Percentiles rank a stretch among this genome's conserved stretches.
Conservation (phyloP, 30 jellyfish, hydroid and myxozoan species). For the Sanderia malayensis region DNA sequence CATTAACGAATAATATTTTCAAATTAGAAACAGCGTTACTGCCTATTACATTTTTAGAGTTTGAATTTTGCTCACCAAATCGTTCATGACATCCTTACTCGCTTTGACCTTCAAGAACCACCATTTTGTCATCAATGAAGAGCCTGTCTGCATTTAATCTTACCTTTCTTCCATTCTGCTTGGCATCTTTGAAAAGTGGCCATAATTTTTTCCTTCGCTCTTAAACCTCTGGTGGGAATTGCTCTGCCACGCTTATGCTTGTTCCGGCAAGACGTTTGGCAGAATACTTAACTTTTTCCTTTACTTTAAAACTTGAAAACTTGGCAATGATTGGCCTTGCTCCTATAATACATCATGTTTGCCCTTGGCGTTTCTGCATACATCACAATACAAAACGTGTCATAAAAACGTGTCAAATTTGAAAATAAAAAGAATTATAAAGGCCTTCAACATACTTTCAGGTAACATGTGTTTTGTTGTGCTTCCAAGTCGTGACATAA, state of each 20-base stretch:
- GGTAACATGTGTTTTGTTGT: no score
- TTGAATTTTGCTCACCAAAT: not conserved
- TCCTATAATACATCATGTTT: no score
- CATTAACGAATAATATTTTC: slow-evolving; percentile 14
- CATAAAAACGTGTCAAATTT: no score
- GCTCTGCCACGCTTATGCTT: slow-evolving; percentile 5
- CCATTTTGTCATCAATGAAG: slow-evolving; percentile 7
- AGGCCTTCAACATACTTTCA: no score
- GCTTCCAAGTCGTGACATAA: no score
- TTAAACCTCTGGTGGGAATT: slow-evolving; percentile 6
- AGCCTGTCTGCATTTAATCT: slow-evolving; percentile 8
- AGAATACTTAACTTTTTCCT: slow-evolving; percentile 11
- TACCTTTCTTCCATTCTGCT: slow-evolving; percentile 7
- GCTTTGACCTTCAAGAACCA: slow-evolving; percentile 1
- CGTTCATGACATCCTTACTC: slow-evolving; percentile 22
- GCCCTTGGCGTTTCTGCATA: no score
- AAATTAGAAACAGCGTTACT: not conserved
- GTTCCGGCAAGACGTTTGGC: not conserved
- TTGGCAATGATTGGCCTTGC: slow-evolving; percentile 18
- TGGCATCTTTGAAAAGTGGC: slow-evolving; percentile 17
- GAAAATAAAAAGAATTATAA: no score
- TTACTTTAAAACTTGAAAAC: slow-evolving; percentile 1
- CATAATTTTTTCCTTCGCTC: slow-evolving; percentile 8
- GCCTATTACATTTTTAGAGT: not conserved
- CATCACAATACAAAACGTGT: no score